Conservation (phyloP, 1,140 invertebrate species). For the Atopsyche davidsoni region DNA sequence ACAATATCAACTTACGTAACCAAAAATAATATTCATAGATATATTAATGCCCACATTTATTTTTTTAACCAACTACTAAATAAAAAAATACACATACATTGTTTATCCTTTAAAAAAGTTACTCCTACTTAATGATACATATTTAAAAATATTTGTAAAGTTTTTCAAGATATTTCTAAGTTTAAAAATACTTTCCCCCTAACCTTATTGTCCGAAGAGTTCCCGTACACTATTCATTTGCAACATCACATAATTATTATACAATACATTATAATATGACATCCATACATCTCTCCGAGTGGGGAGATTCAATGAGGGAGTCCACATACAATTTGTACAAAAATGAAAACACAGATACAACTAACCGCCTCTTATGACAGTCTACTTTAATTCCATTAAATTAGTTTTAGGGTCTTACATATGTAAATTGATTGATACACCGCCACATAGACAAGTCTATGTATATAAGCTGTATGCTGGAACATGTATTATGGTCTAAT, state of each 20-base stretch:
- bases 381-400: neutral
- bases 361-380: neutral
- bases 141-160: conserved; percentile 9
- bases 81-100: conserved; percentile 22
- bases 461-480: conserved; percentile 30
- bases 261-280: no score
- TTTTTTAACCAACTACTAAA: conserved; percentile 9
- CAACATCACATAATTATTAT: conserved; percentile 7
- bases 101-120: neutral
- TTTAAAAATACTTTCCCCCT: conserved; percentile 5
- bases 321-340: no score
- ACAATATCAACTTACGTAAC: no score
- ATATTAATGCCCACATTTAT: neutral
- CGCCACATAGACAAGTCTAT: conserved; percentile 30
- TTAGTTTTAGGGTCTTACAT: conserved; percentile 16
- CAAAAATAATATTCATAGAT: neutral
- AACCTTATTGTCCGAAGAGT: conserved; percentile 4
- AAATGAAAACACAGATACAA: neutral
- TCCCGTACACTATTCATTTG: conserved; percentile 2
- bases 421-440: conserved; percentile 30
- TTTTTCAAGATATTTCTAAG: neutral
- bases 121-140: neutral
- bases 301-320: no score
- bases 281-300: no score
- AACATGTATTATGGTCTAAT: conserved; percentile 33